Conservation (phyloP, 2,113 vertebrate genomes). For the Hemicordylus capensis region DNA sequence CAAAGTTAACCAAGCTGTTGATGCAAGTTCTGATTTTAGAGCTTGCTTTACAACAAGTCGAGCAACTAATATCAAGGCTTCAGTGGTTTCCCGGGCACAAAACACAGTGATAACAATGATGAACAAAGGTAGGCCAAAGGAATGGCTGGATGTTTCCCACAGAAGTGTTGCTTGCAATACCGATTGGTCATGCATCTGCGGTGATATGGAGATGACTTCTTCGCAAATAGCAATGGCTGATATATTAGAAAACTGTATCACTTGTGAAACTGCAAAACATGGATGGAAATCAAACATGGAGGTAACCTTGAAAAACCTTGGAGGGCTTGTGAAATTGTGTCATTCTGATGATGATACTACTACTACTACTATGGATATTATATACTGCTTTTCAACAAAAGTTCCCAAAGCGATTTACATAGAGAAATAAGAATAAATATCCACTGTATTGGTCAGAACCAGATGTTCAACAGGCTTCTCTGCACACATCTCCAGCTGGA, state of each 20-base stretch:
- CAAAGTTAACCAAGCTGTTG: constrained; percentile 40
- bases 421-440: no score
- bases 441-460: no score
- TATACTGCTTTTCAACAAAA: no score
- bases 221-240: neutral
- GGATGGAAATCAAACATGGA: constrained; percentile 32
- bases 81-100: constrained; percentile 46
- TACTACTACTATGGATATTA: no score
- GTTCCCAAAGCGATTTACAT: no score
- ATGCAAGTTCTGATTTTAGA: constrained; percentile 53
- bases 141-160: neutral
- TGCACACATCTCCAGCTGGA: neutral
- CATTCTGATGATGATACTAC: no score
- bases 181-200: neutral
- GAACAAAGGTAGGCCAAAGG: neutral
- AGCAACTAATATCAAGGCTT: constrained; percentile 34
- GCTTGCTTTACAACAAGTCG: constrained; percentile 63
- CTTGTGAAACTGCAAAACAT: neutral
- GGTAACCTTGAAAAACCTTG: constrained; percentile 54
- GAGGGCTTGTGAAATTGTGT: neutral
- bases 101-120: constrained; percentile 69
- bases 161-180: constrained; percentile 58
- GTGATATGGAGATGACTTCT: rapidly evolving
- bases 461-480: no score
- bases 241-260: neutral